phyloP scores from a whole-genome alignment of 2,888 invertebrate genomes.

The Noctua fimbriata region DNA sequence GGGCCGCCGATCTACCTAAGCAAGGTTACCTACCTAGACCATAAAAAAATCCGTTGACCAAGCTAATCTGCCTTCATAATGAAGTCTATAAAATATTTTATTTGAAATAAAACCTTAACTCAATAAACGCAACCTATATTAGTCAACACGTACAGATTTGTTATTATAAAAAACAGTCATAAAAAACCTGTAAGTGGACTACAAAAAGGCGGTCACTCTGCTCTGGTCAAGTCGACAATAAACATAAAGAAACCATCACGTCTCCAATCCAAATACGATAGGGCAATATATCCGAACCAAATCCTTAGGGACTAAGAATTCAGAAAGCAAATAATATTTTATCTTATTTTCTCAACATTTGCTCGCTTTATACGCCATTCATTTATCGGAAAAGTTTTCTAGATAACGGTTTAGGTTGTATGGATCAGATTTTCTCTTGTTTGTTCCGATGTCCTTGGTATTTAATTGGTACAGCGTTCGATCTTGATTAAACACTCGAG shows the following conservation, averaged over 20 bases:
- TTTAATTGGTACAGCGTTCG: constrained; percentile 65
- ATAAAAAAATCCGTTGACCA: constrained; percentile 39
- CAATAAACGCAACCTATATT: constrained; percentile 1
- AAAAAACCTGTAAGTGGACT: constrained; percentile 31
- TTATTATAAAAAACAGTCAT: constrained; percentile 42
- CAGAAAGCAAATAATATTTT: constrained; percentile 70
- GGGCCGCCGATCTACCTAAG: neutral
- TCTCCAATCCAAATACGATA: constrained; percentile 61
- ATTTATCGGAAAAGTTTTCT: constrained; percentile 70
- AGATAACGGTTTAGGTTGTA: constrained; percentile 61
- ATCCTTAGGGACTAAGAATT: constrained; percentile 60
- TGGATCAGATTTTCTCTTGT: constrained; percentile 63
- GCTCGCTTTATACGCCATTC: constrained; percentile 68
- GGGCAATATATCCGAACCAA: constrained; percentile 62
- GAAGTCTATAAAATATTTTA: constrained; percentile 44
- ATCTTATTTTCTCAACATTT: constrained; percentile 71
- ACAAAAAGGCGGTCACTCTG: constrained; percentile 36
- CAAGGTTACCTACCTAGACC: neutral
- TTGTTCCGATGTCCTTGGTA: constrained; percentile 62
- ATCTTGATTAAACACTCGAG: constrained; percentile 65
- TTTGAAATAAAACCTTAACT: constrained; percentile 30
- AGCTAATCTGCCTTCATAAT: constrained; percentile 26
- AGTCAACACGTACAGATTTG: constrained; percentile 14
- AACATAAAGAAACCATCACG: constrained; percentile 60
- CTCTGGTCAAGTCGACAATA: constrained; percentile 50